These are phyloP conservation scores for Phocoena phocoena DNA, from an alignment of 2,113 vertebrate genomes.

Conservation along the genomic window DNA sequence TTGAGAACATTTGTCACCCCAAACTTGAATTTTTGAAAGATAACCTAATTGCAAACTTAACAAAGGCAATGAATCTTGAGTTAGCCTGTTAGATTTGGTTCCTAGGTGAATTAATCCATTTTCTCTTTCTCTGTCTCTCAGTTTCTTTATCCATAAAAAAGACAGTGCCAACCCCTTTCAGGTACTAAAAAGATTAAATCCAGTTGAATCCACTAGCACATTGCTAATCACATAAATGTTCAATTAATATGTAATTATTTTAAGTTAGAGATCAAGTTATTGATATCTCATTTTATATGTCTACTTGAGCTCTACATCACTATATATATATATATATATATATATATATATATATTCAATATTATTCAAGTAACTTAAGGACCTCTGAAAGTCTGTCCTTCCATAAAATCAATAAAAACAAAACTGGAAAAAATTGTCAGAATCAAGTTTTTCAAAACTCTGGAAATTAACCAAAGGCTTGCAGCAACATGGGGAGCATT, in stretches of 20 bases:
- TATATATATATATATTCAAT: neutral
- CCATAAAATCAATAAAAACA: neutral
- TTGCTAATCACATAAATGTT: neutral
- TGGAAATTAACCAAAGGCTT: neutral
- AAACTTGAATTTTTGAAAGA: neutral
- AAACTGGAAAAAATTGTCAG: neutral
- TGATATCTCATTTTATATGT: neutral
- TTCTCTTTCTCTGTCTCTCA: neutral
- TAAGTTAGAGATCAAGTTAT: neutral
- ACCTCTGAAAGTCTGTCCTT: neutral
- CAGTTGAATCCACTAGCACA: neutral
- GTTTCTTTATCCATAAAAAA: neutral
- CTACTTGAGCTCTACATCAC: neutral
- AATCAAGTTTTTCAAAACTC: neutral
- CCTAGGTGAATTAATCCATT: neutral
- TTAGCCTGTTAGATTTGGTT: neutral
- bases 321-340: neutral
- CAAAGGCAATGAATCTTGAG: neutral
- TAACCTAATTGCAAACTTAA: neutral
- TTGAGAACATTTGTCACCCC: neutral
- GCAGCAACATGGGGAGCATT: neutral
- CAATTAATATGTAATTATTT: conserved; percentile 6
- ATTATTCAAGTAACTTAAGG: neutral
- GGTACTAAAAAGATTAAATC: neutral
- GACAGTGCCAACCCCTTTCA: neutral